Conservation (phyloP, 35 echinoderm and acorn worm genomes). For the Diadema setosum region DNA sequence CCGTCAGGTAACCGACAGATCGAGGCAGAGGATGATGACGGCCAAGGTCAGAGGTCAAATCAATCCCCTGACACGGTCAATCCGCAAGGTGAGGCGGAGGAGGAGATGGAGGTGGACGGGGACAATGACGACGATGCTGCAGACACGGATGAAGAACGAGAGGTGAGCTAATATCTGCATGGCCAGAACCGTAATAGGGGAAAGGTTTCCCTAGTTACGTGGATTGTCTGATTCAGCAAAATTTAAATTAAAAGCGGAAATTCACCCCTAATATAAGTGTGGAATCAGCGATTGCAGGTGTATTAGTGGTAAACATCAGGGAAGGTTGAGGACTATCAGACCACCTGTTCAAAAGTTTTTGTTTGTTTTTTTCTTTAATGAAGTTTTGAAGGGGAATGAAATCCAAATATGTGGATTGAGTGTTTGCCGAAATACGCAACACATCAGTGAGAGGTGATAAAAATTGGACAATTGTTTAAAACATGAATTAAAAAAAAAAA, state of each 20-base stretch:
- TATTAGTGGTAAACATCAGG: background rate
- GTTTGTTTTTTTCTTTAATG: too few relatives aligned
- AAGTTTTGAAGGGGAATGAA: too few relatives aligned
- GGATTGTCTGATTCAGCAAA: too few relatives aligned
- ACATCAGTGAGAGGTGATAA: too few relatives aligned
- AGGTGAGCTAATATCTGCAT: background rate
- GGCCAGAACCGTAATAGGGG: background rate
- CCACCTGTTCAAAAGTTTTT: too few relatives aligned
- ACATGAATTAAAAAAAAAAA: too few relatives aligned
- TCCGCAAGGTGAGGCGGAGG: background rate
- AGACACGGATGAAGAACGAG: conserved; percentile 5
- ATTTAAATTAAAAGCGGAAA: background rate
- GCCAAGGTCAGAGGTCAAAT: background rate
- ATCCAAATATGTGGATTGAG: too few relatives aligned
- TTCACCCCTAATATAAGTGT: background rate
- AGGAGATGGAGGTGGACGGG: background rate
- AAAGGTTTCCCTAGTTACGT: background rate
- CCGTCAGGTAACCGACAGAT: background rate
- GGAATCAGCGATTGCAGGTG: background rate
- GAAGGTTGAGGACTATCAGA: background rate
- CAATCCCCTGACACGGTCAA: too few relatives aligned
- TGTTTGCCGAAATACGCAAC: too few relatives aligned
- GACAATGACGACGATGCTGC: background rate
- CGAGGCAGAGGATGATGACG: background rate
- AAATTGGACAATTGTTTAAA: too few relatives aligned